Conservation (phyloP, 53 echinoderm and acorn worm species). For the Patiria pectinifera region DNA sequence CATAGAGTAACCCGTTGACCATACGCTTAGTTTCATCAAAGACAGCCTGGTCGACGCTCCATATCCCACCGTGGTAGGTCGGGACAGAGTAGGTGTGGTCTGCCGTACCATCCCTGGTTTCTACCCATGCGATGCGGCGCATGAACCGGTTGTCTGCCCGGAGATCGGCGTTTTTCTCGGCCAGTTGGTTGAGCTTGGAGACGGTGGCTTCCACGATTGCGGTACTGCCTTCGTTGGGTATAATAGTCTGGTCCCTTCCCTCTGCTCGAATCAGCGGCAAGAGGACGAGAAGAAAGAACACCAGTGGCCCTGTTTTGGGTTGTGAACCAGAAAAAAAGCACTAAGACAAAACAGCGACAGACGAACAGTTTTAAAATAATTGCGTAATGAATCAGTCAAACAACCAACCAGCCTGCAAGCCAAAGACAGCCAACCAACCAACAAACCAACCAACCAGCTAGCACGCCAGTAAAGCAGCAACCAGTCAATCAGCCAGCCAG, state of each 20-base stretch:
- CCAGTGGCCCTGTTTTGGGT: background rate
- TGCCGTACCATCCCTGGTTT: slow-evolving; percentile 29
- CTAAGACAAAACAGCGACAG: background rate
- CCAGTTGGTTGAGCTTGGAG: background rate
- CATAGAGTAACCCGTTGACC: background rate
- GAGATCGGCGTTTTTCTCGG: background rate
- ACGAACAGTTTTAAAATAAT: no score
- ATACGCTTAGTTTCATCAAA: background rate
- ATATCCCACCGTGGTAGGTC: slow-evolving; percentile 45
- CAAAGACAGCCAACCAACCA: no score
- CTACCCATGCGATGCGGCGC: slow-evolving; percentile 36
- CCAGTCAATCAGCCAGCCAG: no score
- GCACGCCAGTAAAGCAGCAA: no score
- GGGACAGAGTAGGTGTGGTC: slow-evolving; percentile 19
- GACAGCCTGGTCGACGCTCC: slow-evolving; percentile 21
- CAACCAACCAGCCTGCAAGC: no score
- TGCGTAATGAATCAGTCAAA: no score
- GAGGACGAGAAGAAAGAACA: background rate
- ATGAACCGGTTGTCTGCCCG: slow-evolving; percentile 9
- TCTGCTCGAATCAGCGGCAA: background rate
- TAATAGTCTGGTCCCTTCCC: background rate
- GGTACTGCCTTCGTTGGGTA: background rate
- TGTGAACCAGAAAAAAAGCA: background rate
- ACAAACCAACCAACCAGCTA: no score
- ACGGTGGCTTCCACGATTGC: slow-evolving; percentile 35